Conservation (phyloP, 2,113 vertebrate genomes). For the Shinisaurus crocodilurus region DNA sequence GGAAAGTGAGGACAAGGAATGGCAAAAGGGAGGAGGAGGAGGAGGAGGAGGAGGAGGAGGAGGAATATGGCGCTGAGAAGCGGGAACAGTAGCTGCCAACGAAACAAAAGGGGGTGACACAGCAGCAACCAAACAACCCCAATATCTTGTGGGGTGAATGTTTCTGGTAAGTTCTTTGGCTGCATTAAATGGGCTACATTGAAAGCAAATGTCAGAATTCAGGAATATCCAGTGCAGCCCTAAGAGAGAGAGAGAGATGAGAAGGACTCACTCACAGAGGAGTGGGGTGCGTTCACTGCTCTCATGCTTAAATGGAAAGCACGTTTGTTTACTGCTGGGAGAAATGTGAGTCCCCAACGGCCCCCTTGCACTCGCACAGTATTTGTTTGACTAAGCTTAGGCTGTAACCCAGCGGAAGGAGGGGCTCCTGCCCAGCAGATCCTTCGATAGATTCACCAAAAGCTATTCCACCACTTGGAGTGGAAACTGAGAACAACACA, state of each 20-base stretch:
- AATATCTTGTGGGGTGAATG: not conserved
- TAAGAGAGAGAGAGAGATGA: not conserved
- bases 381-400: slow-evolving; percentile 52
- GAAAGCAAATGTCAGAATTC: not conserved
- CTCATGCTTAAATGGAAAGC: slow-evolving; percentile 61
- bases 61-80: no score
- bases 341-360: slow-evolving; percentile 18
- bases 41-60: not conserved
- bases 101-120: not conserved
- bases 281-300: slow-evolving; percentile 29
- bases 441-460: not conserved
- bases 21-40: not conserved
- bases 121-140: not conserved
- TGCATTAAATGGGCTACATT: not conserved
- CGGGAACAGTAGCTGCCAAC: not conserved
- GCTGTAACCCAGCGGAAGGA: not conserved
- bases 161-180: not conserved
- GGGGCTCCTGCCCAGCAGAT: not conserved
- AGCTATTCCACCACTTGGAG: slow-evolving; percentile 9
- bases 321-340: slow-evolving; percentile 66
- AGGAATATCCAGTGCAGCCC: not conserved
- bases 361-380: slow-evolving; percentile 19
- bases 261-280: no score
- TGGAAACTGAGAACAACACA: slow-evolving; percentile 50
- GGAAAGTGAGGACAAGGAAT: no score